Evolutionary conservation across 2,113 vertebrate genomes (phyloP).

Genomic region (Desmodus rotundus): DNA sequence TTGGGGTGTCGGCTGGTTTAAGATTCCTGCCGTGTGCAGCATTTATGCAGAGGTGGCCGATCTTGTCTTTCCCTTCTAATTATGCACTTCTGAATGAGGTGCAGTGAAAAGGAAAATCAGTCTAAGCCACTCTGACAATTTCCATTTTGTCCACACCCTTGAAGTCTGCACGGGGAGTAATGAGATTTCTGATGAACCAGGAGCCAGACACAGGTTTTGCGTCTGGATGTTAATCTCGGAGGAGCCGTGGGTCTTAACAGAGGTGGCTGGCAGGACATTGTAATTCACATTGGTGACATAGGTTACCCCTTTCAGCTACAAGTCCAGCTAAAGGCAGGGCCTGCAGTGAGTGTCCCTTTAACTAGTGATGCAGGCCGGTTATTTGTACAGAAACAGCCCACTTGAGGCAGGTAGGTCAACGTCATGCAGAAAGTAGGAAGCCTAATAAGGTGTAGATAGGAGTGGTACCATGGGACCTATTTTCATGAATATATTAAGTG

Average conservation of each 20-base stretch:
- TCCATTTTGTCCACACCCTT: conserved; percentile 19
- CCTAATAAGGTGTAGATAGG: background rate
- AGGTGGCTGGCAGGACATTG: background rate
- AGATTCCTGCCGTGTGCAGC: background rate
- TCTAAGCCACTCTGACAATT: conserved; percentile 11
- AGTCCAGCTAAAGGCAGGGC: background rate
- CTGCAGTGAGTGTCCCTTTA: background rate
- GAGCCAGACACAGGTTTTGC: background rate
- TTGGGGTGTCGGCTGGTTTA: background rate
- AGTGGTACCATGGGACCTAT: background rate
- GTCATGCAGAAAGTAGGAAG: background rate
- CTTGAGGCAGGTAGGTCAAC: background rate
- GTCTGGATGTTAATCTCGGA: background rate
- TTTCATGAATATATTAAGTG: conserved; percentile 38
- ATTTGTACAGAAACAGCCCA: background rate
- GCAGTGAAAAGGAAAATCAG: conserved; percentile 33
- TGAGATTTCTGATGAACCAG: background rate
- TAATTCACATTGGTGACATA: background rate
- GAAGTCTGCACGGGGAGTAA: conserved; percentile 40
- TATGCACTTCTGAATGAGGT: conserved; percentile 36
- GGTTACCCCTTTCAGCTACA: background rate
- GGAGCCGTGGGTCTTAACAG: background rate
- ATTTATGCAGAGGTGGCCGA: background rate
- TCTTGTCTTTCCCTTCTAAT: conserved; percentile 32
- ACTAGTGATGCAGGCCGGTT: background rate